Conservation (phyloP, 1,140 invertebrate species). For the Nasonia longicornis region DNA sequence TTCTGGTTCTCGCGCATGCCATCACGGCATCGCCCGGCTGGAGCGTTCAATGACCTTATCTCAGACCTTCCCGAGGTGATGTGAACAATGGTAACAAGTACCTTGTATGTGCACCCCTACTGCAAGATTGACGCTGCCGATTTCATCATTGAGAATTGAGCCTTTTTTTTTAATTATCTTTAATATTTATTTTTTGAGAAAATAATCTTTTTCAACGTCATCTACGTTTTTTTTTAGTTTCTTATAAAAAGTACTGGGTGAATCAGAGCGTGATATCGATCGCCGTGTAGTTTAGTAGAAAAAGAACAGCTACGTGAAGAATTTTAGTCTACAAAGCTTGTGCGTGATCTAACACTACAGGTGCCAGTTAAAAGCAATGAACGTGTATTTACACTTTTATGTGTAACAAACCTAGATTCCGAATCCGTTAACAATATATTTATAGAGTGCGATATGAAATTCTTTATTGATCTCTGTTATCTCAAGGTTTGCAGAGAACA, state of each 20-base stretch:
- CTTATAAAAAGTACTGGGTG: neutral
- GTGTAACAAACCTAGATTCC: neutral
- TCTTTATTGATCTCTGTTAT: neutral
- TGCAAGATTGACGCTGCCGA: constrained; percentile 68
- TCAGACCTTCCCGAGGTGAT: constrained; percentile 69
- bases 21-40: constrained; percentile 64
- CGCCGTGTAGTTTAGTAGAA: neutral
- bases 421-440: neutral
- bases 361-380: constrained; percentile 6
- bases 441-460: neutral
- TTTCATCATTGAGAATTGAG: constrained; percentile 65
- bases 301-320: neutral
- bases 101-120: constrained; percentile 62
- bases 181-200: neutral
- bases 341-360: neutral
- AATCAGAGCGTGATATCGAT: neutral
- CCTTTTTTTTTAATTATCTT: constrained; percentile 24
- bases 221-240: neutral
- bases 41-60: constrained; percentile 63
- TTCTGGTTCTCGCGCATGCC: constrained; percentile 67
- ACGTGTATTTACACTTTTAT: neutral
- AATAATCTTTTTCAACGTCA: neutral
- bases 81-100: constrained; percentile 51
- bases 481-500: neutral
- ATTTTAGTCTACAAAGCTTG: constrained; percentile 16